These are phyloP conservation scores for Pontoporia blainvillei DNA, from an alignment of 2,113 vertebrate species.

Conservation along the genomic window DNA sequence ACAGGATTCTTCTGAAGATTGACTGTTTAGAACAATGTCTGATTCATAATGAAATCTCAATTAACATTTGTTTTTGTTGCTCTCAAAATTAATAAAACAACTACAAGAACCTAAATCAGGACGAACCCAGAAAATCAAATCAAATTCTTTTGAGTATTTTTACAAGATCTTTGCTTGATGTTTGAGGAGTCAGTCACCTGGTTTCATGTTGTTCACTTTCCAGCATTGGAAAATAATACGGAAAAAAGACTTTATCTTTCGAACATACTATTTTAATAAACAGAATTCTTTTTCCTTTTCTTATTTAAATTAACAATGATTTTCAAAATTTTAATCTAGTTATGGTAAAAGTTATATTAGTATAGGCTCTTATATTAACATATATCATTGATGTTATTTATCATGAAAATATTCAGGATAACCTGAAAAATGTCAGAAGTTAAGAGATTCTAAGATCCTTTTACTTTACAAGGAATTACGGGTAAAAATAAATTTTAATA, in stretches of 20 bases:
- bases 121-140: background rate
- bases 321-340: background rate
- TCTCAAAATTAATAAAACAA: background rate
- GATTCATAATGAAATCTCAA: background rate
- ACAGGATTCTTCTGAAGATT: background rate
- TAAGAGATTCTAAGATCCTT: background rate
- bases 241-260: background rate
- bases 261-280: background rate
- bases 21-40: background rate
- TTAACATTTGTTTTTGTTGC: background rate
- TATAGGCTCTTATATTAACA: background rate
- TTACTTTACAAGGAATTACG: background rate
- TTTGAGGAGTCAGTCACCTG: background rate
- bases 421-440: background rate
- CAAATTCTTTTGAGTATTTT: background rate
- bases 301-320: background rate
- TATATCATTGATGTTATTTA: background rate
- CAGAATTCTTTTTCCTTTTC: background rate
- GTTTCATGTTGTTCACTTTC: background rate
- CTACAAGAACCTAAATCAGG: background rate
- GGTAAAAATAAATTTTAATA: constrained; percentile 36
- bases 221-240: background rate
- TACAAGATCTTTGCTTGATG: background rate
- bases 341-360: background rate
- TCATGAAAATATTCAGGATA: constrained; percentile 3